phyloP scores from a whole-genome alignment of 2,888 invertebrate genomes.

The Brachyopa scutellaris region DNA sequence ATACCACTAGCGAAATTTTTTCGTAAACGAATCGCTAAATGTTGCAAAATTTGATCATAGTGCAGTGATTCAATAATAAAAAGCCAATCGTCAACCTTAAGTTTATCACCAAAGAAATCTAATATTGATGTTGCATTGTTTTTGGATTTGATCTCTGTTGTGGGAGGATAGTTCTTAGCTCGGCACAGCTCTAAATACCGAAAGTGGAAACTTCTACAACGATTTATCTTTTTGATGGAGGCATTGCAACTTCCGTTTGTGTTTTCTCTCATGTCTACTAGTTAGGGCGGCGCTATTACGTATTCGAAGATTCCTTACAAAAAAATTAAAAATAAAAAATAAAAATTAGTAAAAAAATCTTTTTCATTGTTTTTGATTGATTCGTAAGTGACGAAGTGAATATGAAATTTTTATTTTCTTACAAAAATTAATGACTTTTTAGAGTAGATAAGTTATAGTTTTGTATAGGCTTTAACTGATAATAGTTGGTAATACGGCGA shows the following conservation, averaged over 20 bases:
- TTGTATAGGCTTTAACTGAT: too few species aligned
- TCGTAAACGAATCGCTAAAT: conserved; percentile 86
- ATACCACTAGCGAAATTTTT: conserved; percentile 78
- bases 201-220: conserved; percentile 80
- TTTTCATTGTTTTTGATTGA: conserved; percentile 45
- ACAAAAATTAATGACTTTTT: not conserved
- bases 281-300: not conserved
- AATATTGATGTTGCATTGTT: conserved; percentile 83
- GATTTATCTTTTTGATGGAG: conserved; percentile 76
- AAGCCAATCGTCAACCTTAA: conserved; percentile 89
- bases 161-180: conserved; percentile 78
- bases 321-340: conserved; percentile 21
- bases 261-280: conserved; percentile 28
- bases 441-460: not conserved
- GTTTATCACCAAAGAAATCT: conserved; percentile 89
- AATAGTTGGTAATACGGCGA: too few species aligned
- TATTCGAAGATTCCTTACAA: conserved; percentile 7
- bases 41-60: conserved; percentile 87
- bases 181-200: conserved; percentile 81
- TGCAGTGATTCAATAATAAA: conserved; percentile 88
- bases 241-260: conserved; percentile 6
- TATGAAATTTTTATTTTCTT: not conserved
- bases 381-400: conserved; percentile 24
- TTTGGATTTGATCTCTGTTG: conserved; percentile 78
- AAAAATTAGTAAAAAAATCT: not conserved